These are phyloP conservation scores for Emydoidea blandingii DNA, from an alignment of 2,797 vertebrate species.

Conservation along the genomic window DNA sequence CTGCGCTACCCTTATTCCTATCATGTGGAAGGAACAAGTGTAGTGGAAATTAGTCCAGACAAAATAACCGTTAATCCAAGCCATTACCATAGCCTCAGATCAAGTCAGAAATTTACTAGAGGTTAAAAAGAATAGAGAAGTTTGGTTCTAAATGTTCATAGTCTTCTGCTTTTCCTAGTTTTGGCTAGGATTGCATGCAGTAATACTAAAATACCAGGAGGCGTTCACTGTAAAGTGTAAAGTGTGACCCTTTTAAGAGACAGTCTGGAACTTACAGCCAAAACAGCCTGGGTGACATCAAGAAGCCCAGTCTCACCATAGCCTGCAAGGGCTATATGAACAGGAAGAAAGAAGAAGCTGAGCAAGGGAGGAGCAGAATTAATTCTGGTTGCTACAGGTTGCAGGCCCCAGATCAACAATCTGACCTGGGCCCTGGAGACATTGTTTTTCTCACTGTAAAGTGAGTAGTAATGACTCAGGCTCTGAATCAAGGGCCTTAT, in stretches of 20 bases:
- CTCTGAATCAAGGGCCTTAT: too few relatives aligned
- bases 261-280: not conserved
- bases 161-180: not conserved
- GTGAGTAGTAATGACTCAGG: too few relatives aligned
- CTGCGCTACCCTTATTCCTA: not conserved
- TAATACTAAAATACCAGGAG: not conserved
- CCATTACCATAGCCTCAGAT: not conserved
- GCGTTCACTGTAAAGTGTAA: not conserved
- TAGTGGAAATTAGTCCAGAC: not conserved
- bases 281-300: not conserved
- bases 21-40: not conserved
- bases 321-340: not conserved
- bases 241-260: not conserved
- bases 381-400: not conserved
- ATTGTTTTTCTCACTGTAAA: too few relatives aligned
- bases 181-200: not conserved
- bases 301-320: not conserved
- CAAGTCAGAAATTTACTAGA: fast-evolving
- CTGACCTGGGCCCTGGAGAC: not conserved
- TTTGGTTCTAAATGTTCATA: not conserved
- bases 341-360: not conserved
- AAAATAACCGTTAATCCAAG: not conserved
- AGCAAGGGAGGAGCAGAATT: not conserved
- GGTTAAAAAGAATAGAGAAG: fast-evolving
- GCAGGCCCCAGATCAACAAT: not conserved